Conservation (phyloP, 2,113 vertebrate species). For the Albula goreensis region DNA sequence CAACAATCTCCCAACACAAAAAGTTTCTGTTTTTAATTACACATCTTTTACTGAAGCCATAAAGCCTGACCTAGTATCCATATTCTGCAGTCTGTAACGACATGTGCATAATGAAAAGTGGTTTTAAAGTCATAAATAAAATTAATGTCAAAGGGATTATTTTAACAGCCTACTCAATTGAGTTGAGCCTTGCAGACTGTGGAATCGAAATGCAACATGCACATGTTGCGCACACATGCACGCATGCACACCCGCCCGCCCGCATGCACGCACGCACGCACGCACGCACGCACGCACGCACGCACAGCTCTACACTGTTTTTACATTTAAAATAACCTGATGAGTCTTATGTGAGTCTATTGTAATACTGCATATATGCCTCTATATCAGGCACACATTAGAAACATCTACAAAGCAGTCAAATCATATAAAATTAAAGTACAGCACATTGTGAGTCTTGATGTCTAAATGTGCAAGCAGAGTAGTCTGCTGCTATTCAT, state of each 20-base stretch:
- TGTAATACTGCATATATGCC: too few relatives aligned
- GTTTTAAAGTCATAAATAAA: not conserved
- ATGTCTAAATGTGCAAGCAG: too few relatives aligned
- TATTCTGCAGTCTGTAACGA: not conserved
- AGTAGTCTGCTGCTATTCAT: too few relatives aligned
- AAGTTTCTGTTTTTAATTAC: not conserved
- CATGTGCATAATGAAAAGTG: not conserved
- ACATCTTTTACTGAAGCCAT: not conserved
- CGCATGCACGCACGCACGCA: not conserved
- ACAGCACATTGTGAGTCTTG: too few relatives aligned
- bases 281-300: not conserved
- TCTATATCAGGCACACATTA: too few relatives aligned
- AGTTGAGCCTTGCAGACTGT: not conserved
- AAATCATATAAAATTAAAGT: too few relatives aligned
- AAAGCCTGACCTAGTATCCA: not conserved
- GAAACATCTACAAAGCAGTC: too few relatives aligned
- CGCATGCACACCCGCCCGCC: too few relatives aligned
- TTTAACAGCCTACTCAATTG: not conserved
- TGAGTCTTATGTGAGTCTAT: too few relatives aligned
- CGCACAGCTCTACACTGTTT: too few relatives aligned
- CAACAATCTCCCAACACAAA: not conserved
- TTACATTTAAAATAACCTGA: too few relatives aligned
- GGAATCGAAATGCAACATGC: not conserved
- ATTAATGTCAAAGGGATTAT: not conserved
- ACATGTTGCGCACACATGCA: not conserved